Evolutionary conservation across 2,888 invertebrate species (phyloP), one percentile per base, ranked within the genome.

Genomic region (Conops quadrifasciatus): DNA sequence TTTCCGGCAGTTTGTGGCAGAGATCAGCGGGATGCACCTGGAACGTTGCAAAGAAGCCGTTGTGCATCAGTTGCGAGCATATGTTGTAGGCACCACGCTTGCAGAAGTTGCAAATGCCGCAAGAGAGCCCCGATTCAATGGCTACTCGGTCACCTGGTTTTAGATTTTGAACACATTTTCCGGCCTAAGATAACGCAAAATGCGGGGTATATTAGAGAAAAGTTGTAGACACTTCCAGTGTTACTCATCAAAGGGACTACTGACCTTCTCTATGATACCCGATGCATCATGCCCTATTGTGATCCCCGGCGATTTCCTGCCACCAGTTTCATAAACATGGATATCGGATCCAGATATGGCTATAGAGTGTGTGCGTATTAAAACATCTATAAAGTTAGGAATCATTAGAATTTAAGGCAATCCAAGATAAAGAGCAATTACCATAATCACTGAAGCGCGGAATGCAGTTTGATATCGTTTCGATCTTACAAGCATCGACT

Each of bases 281-380:
- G 93, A 89, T 0, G 96, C 93, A 86, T 98, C 98, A 82, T 98
- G 97, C 0, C 97, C 97, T 80, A 97, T 91, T 24, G 96, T 90
- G 43, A 83, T 79, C 2, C 72, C 75, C 5, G 80, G 78, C 2
- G 75, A 71, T 21, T 75, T 70, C 11, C 72, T 72, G 11, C 72
- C 78, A 1, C 83, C 81, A 26, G 80, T 82, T 72, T 84, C 83
- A 58, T 77, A 84, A 93, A 97, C 95, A 86, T 96, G 95, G 15
- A 98, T 93, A 85, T 98, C 97, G 0, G 93, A 93, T 2, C 97
- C 97, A 83, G 97, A 97, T 77, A 98, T 95, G 16, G 97, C 97
- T 66, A 97, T 94, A 71, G 92, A 91, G 80, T 91, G 92, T 90
- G 97, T 95, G 16, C 78, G 75, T 58, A 83, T 72, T 1, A 82